phyloP scores from a whole-genome alignment of 2,797 vertebrate genomes.

The Protonibea diacanthus region DNA sequence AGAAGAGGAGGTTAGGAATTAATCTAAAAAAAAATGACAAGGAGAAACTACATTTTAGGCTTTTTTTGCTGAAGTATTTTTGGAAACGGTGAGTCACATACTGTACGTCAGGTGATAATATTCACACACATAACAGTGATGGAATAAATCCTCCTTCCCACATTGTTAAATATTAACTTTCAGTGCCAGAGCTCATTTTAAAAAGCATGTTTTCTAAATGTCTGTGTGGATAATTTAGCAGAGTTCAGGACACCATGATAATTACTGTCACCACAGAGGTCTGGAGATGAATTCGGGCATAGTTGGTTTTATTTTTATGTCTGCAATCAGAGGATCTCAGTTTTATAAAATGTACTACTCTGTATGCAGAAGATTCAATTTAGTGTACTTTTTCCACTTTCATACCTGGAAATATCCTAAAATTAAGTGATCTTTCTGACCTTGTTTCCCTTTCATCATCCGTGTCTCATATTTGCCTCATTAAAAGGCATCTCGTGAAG shows the following conservation, averaged over 20 bases:
- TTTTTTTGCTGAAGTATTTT: conserved; percentile 25
- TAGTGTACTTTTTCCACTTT: not conserved
- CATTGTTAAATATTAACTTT: conserved; percentile 32
- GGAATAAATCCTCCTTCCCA: conserved; percentile 19
- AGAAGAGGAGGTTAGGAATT: conserved; percentile 29
- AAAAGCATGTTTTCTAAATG: conserved; percentile 35
- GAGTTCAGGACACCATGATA: conserved; percentile 2
- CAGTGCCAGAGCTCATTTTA: conserved; percentile 22
- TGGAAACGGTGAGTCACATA: conserved; percentile 20
- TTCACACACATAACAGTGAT: not conserved
- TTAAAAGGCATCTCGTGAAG: not conserved
- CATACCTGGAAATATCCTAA: not conserved
- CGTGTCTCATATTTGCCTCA: not conserved
- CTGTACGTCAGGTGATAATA: conserved; percentile 19
- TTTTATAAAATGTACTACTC: not conserved
- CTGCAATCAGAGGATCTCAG: conserved; percentile 14
- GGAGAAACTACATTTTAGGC: conserved; percentile 2
- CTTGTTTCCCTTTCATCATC: not conserved
- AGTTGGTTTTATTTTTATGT: not conserved
- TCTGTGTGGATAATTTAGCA: conserved; percentile 11
- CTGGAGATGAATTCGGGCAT: conserved; percentile 6
- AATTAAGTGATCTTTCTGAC: not conserved
- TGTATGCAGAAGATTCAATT: conserved; percentile 30
- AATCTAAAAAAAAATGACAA: conserved; percentile 1
- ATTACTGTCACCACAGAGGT: conserved; percentile 25